Evolutionary conservation across 2,797 vertebrate species (phyloP).

Genomic region (Austrolebias charrua): DNA sequence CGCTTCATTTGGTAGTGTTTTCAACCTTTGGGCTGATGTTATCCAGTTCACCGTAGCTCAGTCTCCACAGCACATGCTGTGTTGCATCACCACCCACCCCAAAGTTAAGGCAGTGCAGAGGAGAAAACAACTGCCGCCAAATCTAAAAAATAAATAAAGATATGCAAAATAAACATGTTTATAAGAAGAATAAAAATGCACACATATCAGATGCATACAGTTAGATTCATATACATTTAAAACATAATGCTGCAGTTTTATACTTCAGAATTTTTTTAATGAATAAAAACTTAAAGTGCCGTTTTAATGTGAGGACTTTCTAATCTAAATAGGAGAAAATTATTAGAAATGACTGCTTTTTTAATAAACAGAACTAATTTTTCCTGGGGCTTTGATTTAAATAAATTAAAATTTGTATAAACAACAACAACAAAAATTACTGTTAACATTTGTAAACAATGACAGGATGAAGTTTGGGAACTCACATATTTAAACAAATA

Average conservation of each 20-base stretch:
- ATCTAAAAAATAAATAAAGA: conserved; percentile 72
- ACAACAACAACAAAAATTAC: neutral
- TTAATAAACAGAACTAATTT: too few species aligned
- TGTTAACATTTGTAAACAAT: neutral
- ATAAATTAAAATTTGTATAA: neutral
- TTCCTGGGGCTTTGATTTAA: too few species aligned
- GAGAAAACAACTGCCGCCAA: conserved; percentile 91
- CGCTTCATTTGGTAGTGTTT: conserved; percentile 27
- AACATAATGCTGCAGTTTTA: neutral
- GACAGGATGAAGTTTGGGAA: neutral
- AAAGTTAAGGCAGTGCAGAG: conserved; percentile 92
- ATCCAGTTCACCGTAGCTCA: conserved; percentile 88
- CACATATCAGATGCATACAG: neutral
- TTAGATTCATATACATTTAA: neutral
- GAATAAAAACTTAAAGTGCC: neutral
- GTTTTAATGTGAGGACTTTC: neutral
- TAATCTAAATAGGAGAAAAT: neutral
- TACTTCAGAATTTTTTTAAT: neutral
- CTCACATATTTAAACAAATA: neutral
- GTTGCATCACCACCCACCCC: conserved; percentile 89
- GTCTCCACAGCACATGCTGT: conserved; percentile 90
- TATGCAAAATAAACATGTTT: neutral
- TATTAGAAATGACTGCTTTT: neutral
- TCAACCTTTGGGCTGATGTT: conserved; percentile 90
- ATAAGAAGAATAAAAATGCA: neutral